Base-by-base conservation (phyloP, 2,888 invertebrate genomes). In the Erebia epiphron region DNA sequence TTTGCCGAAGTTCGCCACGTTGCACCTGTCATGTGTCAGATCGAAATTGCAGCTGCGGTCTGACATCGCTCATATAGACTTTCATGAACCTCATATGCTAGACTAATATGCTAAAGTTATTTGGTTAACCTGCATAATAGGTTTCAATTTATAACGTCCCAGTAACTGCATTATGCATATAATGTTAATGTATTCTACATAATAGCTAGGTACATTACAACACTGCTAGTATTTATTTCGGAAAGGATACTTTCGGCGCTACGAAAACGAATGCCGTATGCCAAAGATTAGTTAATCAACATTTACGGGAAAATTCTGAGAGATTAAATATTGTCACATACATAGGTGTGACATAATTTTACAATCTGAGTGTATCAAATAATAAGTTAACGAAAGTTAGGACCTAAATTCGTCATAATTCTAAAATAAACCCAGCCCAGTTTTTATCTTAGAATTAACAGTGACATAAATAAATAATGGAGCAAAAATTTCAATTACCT, bases 401-500 rank as follows among this genome's bases (percentile, higher is more conserved):
- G 0, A 35, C 35, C 1, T 35, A 35, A 35, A 35, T n/a, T n/a
- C n/a, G n/a, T n/a, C n/a, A n/a, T 35, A 35, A 35, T 7, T 35
- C 7, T 35, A 35, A 35, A 35, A 35, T 2, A 7, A 35, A 35
- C 35, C 35, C 35, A 35, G 35, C 35, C 7, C 7, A 7, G 35
- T 35, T 35, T 26, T 3, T 26, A 26, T 26, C 4, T 26, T 26
- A 26, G 26, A 26, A 26, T 3, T 26, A 26, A 26, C 35, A 35
- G 5, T 35, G 35, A 35, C 35, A 35, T 35, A 35, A 35, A 7
- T 35, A 35, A 7, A 50, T n/a, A n/a, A 50, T 14, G 5, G 1
- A 52, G 16, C 2, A 9, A 50, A 1, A 52, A 10, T 41, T 18
- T 52, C 58, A 75, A 79, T 96, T 75, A 97, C 96, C 76, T 96